phyloP scores from a whole-genome alignment of 2,797 vertebrate species.

The Galagoides demidoff region DNA sequence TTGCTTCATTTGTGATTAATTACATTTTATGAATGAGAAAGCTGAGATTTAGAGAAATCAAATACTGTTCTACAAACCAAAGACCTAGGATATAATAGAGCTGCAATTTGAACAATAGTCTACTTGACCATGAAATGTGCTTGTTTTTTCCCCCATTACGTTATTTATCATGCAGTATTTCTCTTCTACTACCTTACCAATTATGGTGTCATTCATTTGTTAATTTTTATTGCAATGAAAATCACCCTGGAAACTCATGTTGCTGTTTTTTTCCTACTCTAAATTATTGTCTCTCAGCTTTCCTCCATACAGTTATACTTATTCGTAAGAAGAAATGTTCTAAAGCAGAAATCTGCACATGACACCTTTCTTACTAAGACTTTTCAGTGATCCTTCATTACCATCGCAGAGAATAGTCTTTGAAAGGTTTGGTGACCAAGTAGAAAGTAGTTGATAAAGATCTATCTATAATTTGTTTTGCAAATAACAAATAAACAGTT shows the following conservation, averaged over 20 bases:
- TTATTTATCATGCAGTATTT: not conserved
- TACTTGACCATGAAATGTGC: not conserved
- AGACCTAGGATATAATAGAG: not conserved
- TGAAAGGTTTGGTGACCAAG: not conserved
- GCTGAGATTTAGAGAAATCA: not conserved
- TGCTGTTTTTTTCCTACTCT: not conserved
- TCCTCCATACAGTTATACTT: not conserved
- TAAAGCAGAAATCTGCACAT: not conserved
- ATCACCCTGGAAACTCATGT: not conserved
- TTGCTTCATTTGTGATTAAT: not conserved
- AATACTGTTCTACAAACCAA: not conserved
- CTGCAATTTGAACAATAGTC: not conserved
- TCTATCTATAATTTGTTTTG: too few relatives aligned
- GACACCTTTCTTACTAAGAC: not conserved
- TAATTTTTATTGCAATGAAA: not conserved
- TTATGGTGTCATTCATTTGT: not conserved
- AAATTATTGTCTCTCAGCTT: not conserved
- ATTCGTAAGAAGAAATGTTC: not conserved
- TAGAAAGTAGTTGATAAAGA: not conserved
- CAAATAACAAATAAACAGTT: not conserved
- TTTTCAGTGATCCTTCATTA: not conserved
- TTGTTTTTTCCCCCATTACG: not conserved
- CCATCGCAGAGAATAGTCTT: not conserved
- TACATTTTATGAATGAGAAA: not conserved
- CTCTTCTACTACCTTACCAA: not conserved